Conservation (phyloP, 2,113 vertebrate species). For the Pangasianodon hypophthalmus region DNA sequence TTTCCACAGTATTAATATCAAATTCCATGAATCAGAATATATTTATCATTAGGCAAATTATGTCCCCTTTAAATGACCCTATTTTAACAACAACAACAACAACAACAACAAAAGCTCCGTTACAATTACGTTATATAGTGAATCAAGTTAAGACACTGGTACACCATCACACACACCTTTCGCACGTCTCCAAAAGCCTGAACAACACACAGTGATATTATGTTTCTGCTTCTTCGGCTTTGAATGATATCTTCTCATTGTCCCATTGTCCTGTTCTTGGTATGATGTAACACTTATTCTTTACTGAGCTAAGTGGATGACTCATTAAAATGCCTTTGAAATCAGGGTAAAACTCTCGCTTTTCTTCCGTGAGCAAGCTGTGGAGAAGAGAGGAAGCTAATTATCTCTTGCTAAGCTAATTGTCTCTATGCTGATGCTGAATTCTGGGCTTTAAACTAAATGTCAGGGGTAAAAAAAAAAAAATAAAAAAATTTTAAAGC, state of each 20-base stretch:
- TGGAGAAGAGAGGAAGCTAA: slow-evolving; percentile 38
- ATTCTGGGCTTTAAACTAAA: slow-evolving; percentile 45
- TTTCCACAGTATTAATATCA: slow-evolving; percentile 28
- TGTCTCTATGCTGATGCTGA: slow-evolving; percentile 30
- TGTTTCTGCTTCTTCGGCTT: slow-evolving; percentile 31
- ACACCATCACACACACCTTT: not conserved
- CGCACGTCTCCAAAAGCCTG: not conserved
- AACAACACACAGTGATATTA: not conserved
- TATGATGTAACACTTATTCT: slow-evolving; percentile 24
- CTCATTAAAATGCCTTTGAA: slow-evolving; percentile 62
- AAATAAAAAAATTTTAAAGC: not conserved
- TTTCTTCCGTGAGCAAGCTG: slow-evolving; percentile 21
- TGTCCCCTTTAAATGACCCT: not conserved
- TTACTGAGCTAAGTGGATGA: slow-evolving; percentile 32
- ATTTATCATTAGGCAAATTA: not conserved
- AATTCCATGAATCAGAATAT: not conserved
- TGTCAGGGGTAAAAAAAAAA: slow-evolving; percentile 27
- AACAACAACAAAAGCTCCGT: not conserved
- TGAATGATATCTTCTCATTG: slow-evolving; percentile 2
- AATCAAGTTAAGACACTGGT: not conserved
- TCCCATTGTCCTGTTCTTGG: slow-evolving; percentile 17
- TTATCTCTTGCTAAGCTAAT: slow-evolving; percentile 16
- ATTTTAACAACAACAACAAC: not conserved
- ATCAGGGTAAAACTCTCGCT: slow-evolving; percentile 68
- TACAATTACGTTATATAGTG: not conserved